Base-by-base conservation (phyloP, 2,113 vertebrate genomes). In the Zonotrichia leucophrys region DNA sequence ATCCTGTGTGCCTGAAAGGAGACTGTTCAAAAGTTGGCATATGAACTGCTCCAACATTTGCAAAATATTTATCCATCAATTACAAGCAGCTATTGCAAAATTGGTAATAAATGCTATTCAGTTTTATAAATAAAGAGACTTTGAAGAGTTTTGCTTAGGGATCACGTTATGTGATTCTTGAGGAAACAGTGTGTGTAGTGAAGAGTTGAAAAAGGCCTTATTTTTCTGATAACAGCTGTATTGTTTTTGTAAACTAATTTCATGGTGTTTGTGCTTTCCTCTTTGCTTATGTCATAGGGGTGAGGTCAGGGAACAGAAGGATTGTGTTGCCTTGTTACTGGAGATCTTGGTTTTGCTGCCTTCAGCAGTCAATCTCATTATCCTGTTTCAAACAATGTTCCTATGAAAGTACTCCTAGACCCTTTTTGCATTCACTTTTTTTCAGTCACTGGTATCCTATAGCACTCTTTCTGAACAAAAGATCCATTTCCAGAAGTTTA, bases 401-500 rank as follows among this genome's bases (percentile, higher is more conserved):
- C 78, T 93, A 94, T 93, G 93, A 96, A 96, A 94, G 94, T 96
- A 47, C 64, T 92, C 88, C 73, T 78, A 73, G 74, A 86, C 83
- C 74, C 59, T 91, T 95, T 89, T 92, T 47, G 28, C 85, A 84
- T 93, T 95, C 68, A 66, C 64, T 92, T 87, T 81, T 72, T 87
- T 88, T 52, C 37, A 42, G 64, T 91, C 19, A 3, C 80, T 93
- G 86, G 92, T 96, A 91, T 96, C 90, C 81, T 91, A 37, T 96
- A 92, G 95, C 96, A 88, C 72, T 75, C 77, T 22, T 87, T 78
- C 63, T 92, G 81, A 94, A 94, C 81, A 96, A 96, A 96, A 94
- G 93, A 73, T 89, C 87, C 68, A 81, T 96, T 96, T 97, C 92
- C 58, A 95, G 68, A 93, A 95, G 92, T 93, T 92, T 82, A 97